Evolutionary conservation across 1,140 invertebrate genomes (phyloP), one percentile per base, ranked within the genome.

Genomic region (Diorhabda elongata): DNA sequence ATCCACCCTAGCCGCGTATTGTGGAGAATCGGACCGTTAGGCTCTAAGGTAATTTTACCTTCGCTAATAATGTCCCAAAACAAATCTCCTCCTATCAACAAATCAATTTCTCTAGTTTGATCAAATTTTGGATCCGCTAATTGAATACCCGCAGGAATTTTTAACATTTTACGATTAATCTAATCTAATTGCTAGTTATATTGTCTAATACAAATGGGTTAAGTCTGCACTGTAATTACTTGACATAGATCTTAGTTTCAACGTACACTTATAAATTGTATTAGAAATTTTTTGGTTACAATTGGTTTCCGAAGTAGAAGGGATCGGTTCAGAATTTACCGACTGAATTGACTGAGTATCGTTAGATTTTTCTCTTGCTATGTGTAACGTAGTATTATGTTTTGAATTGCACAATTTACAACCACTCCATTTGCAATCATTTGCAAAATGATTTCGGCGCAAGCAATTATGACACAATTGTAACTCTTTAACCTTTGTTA

Each of bases 11-110:
- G 0, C 1, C 26, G 26, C 26, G 26, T 58, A 78, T 74, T 47
- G 72, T 58, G 7, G 26, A 42, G 47, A 66, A 6, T n/a, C 4
- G 45, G n/a, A 5, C 41, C 43, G 6, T 66, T 45, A 5, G 43
- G 4, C 8, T 66, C 56, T 44, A 66, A 66, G 9, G 64, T 47
- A 26, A 57, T 41, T 5, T 47, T 5, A 5, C 42, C 66, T 26
- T n/a, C 52, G 41, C 58, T 9, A 11, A 59, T 43, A 47, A 67
- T 42, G 4, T 61, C 3, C 44, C 58, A 67, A 61, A 61, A 67
- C n/a, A 59, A 44, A 41, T 61, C 66, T 6, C 59, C 66, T 45
- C 66, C 66, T 5, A 67, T 42, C 7, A 67, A 42, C 6, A 67
- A 61, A 60, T 67, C 65, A 6, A 67, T 67, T 6, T 26, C 6